phyloP scores from a whole-genome alignment of 2,888 invertebrate genomes.

The Junonia oenone region DNA sequence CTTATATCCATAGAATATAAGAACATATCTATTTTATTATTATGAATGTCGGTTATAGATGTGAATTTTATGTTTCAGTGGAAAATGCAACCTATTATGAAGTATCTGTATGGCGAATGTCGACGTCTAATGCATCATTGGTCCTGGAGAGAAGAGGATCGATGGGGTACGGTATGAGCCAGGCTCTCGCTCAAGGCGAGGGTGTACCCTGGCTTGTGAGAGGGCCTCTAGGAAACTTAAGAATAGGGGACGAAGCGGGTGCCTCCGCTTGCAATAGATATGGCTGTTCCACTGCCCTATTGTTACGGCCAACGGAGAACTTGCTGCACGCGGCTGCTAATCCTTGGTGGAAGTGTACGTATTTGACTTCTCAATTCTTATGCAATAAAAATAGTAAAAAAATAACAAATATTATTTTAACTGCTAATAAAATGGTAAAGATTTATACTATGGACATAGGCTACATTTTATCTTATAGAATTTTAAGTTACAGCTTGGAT shows the following conservation, averaged over 20 bases:
- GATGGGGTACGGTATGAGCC: conserved; percentile 60
- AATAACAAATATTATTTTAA: no score
- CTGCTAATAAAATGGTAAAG: no score
- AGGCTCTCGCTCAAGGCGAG: conserved; percentile 50
- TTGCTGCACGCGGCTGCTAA: conserved; percentile 54
- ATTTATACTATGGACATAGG: no score
- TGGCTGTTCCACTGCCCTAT: conserved; percentile 58
- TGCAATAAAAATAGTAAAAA: no score
- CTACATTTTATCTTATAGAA: no score
- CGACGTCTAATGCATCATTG: conserved; percentile 60
- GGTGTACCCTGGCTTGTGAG: conserved; percentile 48
- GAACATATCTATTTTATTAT: no score
- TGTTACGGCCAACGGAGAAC: conserved; percentile 60
- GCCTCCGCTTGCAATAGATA: conserved; percentile 68
- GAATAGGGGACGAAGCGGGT: conserved; percentile 62
- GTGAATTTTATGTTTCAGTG: conserved; percentile 39
- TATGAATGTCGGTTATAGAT: no score
- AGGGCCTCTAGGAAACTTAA: conserved; percentile 51
- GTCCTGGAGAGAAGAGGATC: conserved; percentile 56
- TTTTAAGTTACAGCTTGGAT: no score
- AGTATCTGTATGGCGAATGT: conserved; percentile 67
- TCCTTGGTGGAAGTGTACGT: conserved; percentile 69
- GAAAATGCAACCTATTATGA: conserved; percentile 73
- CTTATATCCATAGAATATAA: no score
- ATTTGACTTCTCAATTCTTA: neutral